Base-by-base conservation (phyloP, 2,113 vertebrate species). In the Epinephelus cyanopodus region DNA sequence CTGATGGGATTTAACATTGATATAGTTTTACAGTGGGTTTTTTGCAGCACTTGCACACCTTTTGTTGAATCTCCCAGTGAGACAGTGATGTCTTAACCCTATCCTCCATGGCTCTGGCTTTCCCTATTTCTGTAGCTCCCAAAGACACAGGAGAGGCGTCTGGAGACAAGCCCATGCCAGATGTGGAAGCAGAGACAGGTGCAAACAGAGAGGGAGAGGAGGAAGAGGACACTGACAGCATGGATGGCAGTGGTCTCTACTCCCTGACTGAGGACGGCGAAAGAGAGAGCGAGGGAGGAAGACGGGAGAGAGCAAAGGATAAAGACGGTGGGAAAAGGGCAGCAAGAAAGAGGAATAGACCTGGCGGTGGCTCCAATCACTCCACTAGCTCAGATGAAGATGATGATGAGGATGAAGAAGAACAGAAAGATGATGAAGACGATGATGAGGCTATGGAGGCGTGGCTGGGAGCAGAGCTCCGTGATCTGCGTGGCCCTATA, bases 171-270 rank as follows among this genome's bases (percentile, higher is more conserved):
- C 79, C 71, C 1, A 89, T 86, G 87, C 74, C 88, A 5, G 90
- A 86, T n/a, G 85, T 74, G 19, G 90, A 91, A 74, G 87, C 47
- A 54, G 88, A 92, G 50, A 64, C 50, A 0, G 84, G 65, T 23
- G 66, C 18, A 42, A 92, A 86, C 54, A 66, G 47, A 62, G 92
- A 85, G 7, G 85, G 78, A 37, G 94, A 92, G 53, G 90, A 93
- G 50, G 97, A 97, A 12, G 97, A 97, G 79, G 98, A 99, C 95
- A 97, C 97, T 0, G 98, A 99, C 91, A 99, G 97, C 91, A 97
- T 99, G 97, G 98, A 99, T 0, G 97, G 98, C 92, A 97, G 97
- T 0, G 96, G 96, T 0, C 96, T 96, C 79, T 99, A 96, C 92
- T 97, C 97, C 63, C 93, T 98, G 69, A 97, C 92, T 0, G 98